phyloP scores from a whole-genome alignment of 2,888 invertebrate species.

The Eugnorisma glareosa region DNA sequence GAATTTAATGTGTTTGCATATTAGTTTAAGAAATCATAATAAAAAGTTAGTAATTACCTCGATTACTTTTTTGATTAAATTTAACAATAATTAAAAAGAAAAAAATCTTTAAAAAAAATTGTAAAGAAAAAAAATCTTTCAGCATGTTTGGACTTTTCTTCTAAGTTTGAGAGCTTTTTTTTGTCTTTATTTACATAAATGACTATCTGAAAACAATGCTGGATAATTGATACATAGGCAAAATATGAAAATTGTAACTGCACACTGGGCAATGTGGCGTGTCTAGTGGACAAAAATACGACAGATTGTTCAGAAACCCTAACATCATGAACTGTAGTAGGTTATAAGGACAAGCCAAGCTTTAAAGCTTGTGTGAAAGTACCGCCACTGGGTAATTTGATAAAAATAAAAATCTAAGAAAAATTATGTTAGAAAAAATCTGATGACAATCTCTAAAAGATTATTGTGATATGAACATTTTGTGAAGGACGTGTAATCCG shows the following conservation, averaged over 20 bases:
- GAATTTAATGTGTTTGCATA: background rate
- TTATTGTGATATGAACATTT: slow-evolving; percentile 23
- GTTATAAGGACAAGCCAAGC: too few relatives aligned
- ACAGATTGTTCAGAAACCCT: too few relatives aligned
- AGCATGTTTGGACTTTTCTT: background rate
- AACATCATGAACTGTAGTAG: too few relatives aligned
- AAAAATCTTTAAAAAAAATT: background rate
- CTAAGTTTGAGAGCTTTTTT: background rate
- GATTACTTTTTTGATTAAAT: background rate
- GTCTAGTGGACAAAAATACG: too few relatives aligned
- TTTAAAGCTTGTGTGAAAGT: too few relatives aligned
- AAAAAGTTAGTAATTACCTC: background rate
- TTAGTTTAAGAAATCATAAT: background rate
- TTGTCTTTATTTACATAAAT: too few relatives aligned
- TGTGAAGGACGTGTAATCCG: slow-evolving; percentile 44
- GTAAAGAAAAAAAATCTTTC: background rate
- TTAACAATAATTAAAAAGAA: background rate
- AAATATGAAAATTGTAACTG: background rate
- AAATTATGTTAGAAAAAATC: background rate
- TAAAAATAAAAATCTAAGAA: background rate
- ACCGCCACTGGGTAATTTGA: background rate
- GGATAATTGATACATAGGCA: background rate
- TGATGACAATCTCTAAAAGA: slow-evolving; percentile 19
- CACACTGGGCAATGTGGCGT: too few relatives aligned
- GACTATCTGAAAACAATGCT: background rate